Evolutionary conservation across 2,113 vertebrate genomes (phyloP).

Genomic region (Rostratula benghalensis): DNA sequence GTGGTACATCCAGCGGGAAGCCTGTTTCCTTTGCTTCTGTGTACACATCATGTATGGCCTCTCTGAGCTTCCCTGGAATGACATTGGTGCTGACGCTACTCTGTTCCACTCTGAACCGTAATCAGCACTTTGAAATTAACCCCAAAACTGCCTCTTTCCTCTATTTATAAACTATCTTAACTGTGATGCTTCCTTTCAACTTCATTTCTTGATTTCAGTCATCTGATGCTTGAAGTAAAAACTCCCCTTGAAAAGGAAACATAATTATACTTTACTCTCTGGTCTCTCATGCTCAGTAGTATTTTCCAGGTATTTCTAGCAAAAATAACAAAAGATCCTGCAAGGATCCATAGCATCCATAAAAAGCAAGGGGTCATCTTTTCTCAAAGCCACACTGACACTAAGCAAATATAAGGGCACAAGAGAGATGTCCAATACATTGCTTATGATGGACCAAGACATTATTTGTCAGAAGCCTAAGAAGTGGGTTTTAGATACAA

Average conservation of each 20-base stretch:
- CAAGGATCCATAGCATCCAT: neutral
- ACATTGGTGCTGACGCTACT: accelerated
- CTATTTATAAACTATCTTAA: neutral
- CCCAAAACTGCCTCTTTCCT: neutral
- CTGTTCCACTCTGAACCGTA: neutral
- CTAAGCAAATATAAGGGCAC: neutral
- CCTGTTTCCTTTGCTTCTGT: neutral
- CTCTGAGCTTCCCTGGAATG: neutral
- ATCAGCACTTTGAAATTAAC: neutral
- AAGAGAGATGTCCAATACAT: neutral
- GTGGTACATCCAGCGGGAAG: accelerated
- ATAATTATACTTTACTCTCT: neutral
- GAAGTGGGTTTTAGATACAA: neutral
- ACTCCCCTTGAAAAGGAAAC: neutral
- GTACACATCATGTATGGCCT: accelerated
- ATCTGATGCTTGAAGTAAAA: neutral
- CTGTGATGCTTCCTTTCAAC: neutral
- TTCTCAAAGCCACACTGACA: neutral
- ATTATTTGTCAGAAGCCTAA: neutral
- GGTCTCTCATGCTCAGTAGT: neutral
- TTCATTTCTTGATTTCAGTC: neutral
- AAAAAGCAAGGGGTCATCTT: neutral
- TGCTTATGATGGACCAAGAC: neutral
- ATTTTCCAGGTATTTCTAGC: neutral
- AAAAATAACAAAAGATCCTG: neutral